Conservation (phyloP, 2,113 vertebrate species). For the Dolichallabes microphthalmus region DNA sequence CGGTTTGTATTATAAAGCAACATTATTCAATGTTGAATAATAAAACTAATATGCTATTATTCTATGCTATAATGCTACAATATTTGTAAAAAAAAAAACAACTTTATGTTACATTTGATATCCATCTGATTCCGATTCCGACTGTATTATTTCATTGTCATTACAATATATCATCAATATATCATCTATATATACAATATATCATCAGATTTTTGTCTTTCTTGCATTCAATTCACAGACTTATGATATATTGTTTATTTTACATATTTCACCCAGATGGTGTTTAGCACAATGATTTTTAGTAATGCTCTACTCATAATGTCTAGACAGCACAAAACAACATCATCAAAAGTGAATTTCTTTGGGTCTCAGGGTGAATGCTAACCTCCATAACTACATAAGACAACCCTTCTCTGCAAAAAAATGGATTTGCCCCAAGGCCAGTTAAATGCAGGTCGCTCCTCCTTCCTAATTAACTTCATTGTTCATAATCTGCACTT, state of each 20-base stretch:
- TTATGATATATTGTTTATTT: neutral
- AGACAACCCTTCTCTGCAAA: constrained; percentile 59
- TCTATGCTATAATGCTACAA: neutral
- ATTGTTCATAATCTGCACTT: constrained; percentile 67
- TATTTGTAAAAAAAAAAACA: too few relatives aligned
- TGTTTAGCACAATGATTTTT: constrained; percentile 15
- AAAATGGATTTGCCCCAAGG: constrained; percentile 67
- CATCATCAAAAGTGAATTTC: constrained; percentile 46
- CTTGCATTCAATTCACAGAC: neutral
- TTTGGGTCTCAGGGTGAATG: constrained; percentile 57
- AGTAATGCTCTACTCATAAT: neutral
- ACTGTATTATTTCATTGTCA: neutral
- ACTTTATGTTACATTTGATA: neutral
- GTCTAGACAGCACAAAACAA: constrained; percentile 26
- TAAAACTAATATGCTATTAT: too few relatives aligned
- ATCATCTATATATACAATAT: too few relatives aligned
- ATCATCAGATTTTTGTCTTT: neutral
- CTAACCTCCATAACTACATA: constrained; percentile 56
- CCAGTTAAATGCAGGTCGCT: constrained; percentile 63
- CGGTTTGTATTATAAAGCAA: too few relatives aligned
- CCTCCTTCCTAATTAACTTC: constrained; percentile 74
- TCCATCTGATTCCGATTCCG: neutral
- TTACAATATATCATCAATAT: too few relatives aligned
- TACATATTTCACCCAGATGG: neutral
- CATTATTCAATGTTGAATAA: too few relatives aligned